Conservation (phyloP, 2,113 vertebrate species). For the Polyodon spathula region DNA sequence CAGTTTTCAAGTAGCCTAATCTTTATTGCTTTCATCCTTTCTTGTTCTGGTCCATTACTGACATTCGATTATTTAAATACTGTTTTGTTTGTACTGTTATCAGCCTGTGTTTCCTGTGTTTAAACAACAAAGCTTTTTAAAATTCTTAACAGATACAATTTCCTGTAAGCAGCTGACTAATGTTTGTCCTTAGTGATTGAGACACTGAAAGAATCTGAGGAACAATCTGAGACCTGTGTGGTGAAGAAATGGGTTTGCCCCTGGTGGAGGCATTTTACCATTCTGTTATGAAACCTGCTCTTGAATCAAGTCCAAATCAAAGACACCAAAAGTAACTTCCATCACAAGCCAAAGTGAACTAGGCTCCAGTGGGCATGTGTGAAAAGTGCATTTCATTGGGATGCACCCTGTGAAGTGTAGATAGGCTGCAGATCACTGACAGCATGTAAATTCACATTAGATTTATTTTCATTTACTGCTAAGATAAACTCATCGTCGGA, state of each 20-base stretch:
- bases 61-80: not conserved
- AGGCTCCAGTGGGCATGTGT: too few relatives aligned
- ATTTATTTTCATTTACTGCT: too few relatives aligned
- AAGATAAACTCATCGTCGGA: too few relatives aligned
- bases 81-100: not conserved
- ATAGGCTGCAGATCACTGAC: too few relatives aligned
- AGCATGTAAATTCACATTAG: too few relatives aligned
- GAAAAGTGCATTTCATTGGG: too few relatives aligned
- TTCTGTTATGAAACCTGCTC: too few relatives aligned
- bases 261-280: too few relatives aligned
- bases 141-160: not conserved
- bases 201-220: not conserved
- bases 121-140: conserved; percentile 1
- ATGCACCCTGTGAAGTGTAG: too few relatives aligned
- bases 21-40: not conserved
- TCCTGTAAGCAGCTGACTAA: conserved; percentile 1
- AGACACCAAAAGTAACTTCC: too few relatives aligned
- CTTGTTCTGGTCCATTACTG: not conserved
- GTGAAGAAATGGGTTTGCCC: not conserved
- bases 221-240: conserved; percentile 6
- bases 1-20: not conserved
- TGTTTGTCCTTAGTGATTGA: conserved; percentile 7
- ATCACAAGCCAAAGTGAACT: too few relatives aligned
- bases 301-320: too few relatives aligned
- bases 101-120: not conserved